These are phyloP conservation scores for Harpalus rubripes DNA, from an alignment of 2,888 invertebrate genomes.

Conservation along the genomic window DNA sequence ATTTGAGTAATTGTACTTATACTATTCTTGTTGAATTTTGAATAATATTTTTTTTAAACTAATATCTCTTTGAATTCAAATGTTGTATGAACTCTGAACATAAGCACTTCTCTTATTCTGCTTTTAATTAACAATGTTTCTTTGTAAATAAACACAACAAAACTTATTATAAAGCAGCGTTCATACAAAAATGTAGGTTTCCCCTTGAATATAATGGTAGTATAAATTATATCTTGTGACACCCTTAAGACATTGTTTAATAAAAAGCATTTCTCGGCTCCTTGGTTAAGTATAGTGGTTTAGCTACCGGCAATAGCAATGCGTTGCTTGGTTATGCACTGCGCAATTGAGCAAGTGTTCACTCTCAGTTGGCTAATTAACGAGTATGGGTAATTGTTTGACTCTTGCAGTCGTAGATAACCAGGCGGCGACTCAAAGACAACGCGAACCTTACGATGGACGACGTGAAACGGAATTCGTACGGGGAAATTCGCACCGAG, in stretches of 20 bases:
- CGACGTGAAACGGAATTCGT: neutral
- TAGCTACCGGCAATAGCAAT: neutral
- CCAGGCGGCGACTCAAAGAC: slow-evolving; percentile 32
- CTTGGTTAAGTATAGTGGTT: neutral
- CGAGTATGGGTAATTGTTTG: slow-evolving; percentile 65
- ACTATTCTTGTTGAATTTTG: too few relatives aligned
- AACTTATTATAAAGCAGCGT: neutral
- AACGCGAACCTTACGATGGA: slow-evolving; percentile 36
- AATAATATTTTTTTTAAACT: too few relatives aligned
- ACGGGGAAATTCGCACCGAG: neutral
- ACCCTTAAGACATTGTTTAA: neutral
- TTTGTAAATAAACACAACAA: neutral
- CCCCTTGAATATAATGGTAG: neutral
- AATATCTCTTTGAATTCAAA: too few relatives aligned
- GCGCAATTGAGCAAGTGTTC: slow-evolving; percentile 14
- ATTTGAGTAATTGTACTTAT: too few relatives aligned
- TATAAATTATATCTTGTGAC: neutral
- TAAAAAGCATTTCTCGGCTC: neutral
- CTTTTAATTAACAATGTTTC: neutral
- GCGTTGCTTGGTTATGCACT: neutral
- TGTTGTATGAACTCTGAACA: too few relatives aligned
- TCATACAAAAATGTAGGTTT: neutral
- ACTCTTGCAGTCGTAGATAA: slow-evolving; percentile 62
- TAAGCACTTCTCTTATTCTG: neutral
- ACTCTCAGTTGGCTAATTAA: slow-evolving; percentile 58